Evolutionary conservation across 2,888 invertebrate genomes (phyloP).

Genomic region (Philhelius pedissequus): DNA sequence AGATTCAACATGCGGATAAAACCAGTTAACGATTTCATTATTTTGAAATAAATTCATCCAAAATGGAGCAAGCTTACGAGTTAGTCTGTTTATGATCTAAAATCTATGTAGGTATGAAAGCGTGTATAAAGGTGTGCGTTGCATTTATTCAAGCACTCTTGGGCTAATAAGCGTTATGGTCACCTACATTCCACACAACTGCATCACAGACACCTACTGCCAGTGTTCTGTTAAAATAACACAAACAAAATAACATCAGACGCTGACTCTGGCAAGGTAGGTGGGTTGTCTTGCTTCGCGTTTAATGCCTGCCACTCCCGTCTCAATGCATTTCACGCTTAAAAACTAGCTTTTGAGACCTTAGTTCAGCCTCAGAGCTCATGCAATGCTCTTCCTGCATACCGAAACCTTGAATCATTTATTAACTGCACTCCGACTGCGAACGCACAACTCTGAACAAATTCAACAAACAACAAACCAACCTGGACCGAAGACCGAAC

Average conservation of each 20-base stretch:
- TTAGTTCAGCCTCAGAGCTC: not conserved
- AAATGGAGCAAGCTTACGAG: slow-evolving; percentile 41
- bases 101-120: not conserved
- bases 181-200: slow-evolving; percentile 56
- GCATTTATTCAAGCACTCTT: not conserved
- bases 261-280: slow-evolving; percentile 77
- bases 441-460: slow-evolving; percentile 14
- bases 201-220: slow-evolving; percentile 12
- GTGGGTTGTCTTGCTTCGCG: slow-evolving; percentile 71
- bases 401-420: slow-evolving; percentile 79
- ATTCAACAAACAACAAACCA: not conserved
- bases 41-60: slow-evolving; percentile 25
- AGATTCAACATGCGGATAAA: not conserved
- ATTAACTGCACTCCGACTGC: slow-evolving; percentile 37
- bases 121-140: not conserved
- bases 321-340: slow-evolving; percentile 57
- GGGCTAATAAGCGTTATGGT: slow-evolving; percentile 13
- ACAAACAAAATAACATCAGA: slow-evolving; percentile 30
- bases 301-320: slow-evolving; percentile 40
- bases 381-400: slow-evolving; percentile 78
- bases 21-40: slow-evolving; percentile 33
- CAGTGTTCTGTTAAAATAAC: not conserved
- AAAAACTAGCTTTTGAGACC: slow-evolving; percentile 20
- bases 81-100: not conserved
- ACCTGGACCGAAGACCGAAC: not conserved